Conservation (phyloP, 2,113 vertebrate genomes). For the Gracilinanus agilis region DNA sequence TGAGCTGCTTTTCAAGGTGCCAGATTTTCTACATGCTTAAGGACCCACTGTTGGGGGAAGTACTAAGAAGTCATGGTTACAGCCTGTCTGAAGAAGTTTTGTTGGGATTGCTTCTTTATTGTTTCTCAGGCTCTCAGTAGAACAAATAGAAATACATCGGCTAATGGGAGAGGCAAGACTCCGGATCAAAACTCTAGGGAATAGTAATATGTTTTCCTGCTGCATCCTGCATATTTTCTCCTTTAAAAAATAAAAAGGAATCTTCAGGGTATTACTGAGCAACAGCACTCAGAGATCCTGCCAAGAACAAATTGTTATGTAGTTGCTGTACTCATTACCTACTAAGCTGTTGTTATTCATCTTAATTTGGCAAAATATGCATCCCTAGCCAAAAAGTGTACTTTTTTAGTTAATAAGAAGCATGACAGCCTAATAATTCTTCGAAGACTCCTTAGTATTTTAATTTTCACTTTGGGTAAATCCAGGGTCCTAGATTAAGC, state of each 20-base stretch:
- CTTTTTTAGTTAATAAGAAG: conserved; percentile 74
- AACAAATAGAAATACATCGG: conserved; percentile 30
- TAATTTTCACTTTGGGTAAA: conserved; percentile 42
- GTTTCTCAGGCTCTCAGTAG: conserved; percentile 32
- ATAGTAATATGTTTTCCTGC: conserved; percentile 73
- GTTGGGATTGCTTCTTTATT: background rate
- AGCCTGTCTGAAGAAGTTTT: background rate
- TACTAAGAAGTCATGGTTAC: background rate
- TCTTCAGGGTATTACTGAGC: conserved; percentile 72
- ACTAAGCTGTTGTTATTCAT: conserved; percentile 79
- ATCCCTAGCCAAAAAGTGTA: conserved; percentile 69
- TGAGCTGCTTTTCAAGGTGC: background rate
- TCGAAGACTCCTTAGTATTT: conserved; percentile 68
- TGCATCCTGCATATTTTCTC: conserved; percentile 75
- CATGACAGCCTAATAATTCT: conserved; percentile 69
- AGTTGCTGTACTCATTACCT: conserved; percentile 76
- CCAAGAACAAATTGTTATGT: conserved; percentile 86
- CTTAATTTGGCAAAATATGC: conserved; percentile 78
- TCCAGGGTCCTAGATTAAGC: conserved; percentile 37
- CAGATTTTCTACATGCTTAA: background rate
- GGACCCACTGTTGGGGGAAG: background rate
- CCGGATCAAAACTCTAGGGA: conserved; percentile 61
- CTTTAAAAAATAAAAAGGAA: conserved; percentile 76
- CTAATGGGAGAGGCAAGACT: background rate
- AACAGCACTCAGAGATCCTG: conserved; percentile 72